Percentiles rank a stretch among this genome's conserved stretches.
Conservation (phyloP, 2,113 vertebrate genomes). For the Tragelaphus strepsiceros region DNA sequence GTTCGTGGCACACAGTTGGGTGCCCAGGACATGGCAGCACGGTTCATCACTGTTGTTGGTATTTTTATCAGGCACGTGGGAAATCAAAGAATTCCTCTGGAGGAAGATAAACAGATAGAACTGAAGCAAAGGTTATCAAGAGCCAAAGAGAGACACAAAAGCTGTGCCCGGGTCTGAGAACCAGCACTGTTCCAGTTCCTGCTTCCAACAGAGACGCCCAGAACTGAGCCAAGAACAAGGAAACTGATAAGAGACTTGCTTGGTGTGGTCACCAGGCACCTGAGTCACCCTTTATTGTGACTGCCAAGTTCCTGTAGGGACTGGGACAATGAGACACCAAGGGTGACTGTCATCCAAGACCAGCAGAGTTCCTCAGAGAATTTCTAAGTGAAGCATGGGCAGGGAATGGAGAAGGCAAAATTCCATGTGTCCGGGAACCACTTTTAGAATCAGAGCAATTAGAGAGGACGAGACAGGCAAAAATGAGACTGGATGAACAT, state of each 20-base stretch:
- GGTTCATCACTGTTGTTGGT: background rate
- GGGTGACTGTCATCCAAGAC: slow-evolving; percentile 1
- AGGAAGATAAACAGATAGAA: background rate
- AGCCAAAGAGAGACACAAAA: background rate
- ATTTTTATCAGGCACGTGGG: background rate
- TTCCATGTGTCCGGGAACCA: slow-evolving; percentile 34
- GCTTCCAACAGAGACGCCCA: background rate
- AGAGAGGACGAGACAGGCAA: slow-evolving; percentile 23
- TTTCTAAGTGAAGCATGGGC: background rate
- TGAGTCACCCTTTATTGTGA: slow-evolving; percentile 66
- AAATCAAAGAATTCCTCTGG: background rate
- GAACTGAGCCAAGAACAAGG: slow-evolving; percentile 57
- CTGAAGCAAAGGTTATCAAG: background rate
- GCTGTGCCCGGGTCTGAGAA: background rate
- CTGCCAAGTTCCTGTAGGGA: slow-evolving; percentile 67
- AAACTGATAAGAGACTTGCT: slow-evolving; percentile 71
- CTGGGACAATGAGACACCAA: slow-evolving; percentile 60
- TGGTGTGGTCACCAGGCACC: slow-evolving; percentile 63
- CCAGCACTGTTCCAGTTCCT: background rate
- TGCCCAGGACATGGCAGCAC: background rate
- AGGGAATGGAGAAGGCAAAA: background rate
- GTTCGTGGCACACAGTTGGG: rapidly evolving
- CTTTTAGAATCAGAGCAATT: slow-evolving; percentile 32
- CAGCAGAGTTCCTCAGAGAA: background rate
- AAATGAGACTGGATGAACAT: slow-evolving; percentile 24